These are phyloP conservation scores for Drosophila setosimentum DNA, from an alignment of 2,888 invertebrate species.

Conservation along the genomic window DNA sequence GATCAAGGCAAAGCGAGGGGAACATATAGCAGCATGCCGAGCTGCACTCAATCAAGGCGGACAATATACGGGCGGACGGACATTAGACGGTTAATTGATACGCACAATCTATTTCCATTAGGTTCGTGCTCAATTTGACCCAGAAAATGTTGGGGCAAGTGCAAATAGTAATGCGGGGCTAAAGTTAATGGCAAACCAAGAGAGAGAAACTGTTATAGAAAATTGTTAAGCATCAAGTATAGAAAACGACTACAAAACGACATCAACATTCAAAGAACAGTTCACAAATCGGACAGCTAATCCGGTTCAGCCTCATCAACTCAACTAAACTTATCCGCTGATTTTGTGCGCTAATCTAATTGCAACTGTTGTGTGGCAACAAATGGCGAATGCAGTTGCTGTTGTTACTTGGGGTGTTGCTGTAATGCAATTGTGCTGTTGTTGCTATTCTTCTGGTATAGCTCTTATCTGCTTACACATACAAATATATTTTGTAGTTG, in stretches of 20 bases:
- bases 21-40: slow-evolving; percentile 63
- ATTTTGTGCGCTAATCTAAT: slow-evolving; percentile 52
- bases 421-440: slow-evolving; percentile 64
- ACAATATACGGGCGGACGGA: slow-evolving; percentile 42
- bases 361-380: slow-evolving; percentile 62
- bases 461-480: slow-evolving; percentile 52
- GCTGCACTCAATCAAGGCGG: slow-evolving; percentile 71
- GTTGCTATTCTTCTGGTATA: slow-evolving; percentile 27
- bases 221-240: slow-evolving; percentile 19
- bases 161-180: slow-evolving; percentile 48
- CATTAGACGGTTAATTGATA: slow-evolving; percentile 74
- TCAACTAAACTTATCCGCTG: slow-evolving; percentile 23
- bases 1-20: slow-evolving; percentile 80
- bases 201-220: slow-evolving; percentile 49
- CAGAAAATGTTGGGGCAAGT: slow-evolving; percentile 65
- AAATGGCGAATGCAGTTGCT: slow-evolving; percentile 46
- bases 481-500: slow-evolving; percentile 33
- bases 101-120: slow-evolving; percentile 74
- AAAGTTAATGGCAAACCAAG: slow-evolving; percentile 43
- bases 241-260: slow-evolving; percentile 10
- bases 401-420: slow-evolving; percentile 15
- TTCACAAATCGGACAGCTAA: slow-evolving; percentile 39
- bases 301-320: slow-evolving; percentile 50
- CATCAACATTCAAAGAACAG: slow-evolving; percentile 22
- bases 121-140: slow-evolving; percentile 71